These are phyloP conservation scores for Phyto melanocephala DNA, from an alignment of 2,888 invertebrate species.

Conservation along the genomic window DNA sequence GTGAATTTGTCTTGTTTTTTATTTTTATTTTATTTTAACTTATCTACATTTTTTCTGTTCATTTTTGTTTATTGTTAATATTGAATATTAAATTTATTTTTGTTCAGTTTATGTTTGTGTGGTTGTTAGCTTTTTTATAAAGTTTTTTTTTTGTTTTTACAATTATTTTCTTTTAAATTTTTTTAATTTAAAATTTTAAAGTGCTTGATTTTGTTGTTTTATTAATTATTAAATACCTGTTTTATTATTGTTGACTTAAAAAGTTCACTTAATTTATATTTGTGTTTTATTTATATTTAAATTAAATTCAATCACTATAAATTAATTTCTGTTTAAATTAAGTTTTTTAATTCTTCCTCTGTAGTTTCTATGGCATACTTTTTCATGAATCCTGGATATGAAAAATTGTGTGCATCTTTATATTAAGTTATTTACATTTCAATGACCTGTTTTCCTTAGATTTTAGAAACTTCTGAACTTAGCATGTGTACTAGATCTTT, in stretches of 20 bases:
- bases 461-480: too few relatives aligned
- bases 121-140: constrained; percentile 40
- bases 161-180: background rate
- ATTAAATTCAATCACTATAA: background rate
- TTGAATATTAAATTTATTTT: constrained; percentile 51
- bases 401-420: background rate
- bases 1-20: constrained; percentile 33
- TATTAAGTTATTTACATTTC: constrained; percentile 20
- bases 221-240: constrained; percentile 60
- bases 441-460: constrained; percentile 29
- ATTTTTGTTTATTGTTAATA: constrained; percentile 29
- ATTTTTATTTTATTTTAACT: constrained; percentile 40
- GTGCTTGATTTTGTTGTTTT: constrained; percentile 43
- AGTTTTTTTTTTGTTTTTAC: constrained; percentile 30
- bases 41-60: constrained; percentile 37
- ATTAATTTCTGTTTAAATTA: too few relatives aligned
- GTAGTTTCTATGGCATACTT: background rate
- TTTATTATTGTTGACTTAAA: constrained; percentile 63
- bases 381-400: background rate
- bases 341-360: background rate
- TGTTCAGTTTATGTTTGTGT: constrained; percentile 33
- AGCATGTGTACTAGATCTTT: too few relatives aligned
- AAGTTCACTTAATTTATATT: constrained; percentile 54
- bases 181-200: constrained; percentile 33
- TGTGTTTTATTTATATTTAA: background rate